Conservation (phyloP, 2,113 vertebrate species). For the Rhinolophus ferrumequinum region DNA sequence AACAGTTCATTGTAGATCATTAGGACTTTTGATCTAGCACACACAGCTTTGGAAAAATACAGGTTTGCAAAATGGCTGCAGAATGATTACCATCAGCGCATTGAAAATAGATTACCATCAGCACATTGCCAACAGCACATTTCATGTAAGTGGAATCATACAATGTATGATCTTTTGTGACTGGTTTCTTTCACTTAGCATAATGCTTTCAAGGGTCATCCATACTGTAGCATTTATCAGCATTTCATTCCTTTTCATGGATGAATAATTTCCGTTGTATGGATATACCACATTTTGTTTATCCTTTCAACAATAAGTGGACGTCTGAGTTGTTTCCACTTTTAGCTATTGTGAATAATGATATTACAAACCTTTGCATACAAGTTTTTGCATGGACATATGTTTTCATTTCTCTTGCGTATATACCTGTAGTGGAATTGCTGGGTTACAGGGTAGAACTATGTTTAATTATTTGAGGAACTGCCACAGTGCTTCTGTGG, state of each 20-base stretch:
- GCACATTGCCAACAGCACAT: neutral
- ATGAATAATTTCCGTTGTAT: neutral
- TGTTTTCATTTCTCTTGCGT: no score
- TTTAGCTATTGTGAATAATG: neutral
- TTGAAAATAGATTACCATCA: neutral
- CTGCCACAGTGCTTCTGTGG: neutral
- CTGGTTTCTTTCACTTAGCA: neutral
- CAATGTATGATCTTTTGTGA: neutral
- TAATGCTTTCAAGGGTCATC: neutral
- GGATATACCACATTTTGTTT: neutral
- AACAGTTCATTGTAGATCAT: neutral
- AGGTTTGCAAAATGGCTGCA: neutral
- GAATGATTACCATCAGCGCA: neutral
- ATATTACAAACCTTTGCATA: neutral
- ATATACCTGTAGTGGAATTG: no score
- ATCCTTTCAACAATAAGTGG: neutral
- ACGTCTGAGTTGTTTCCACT: neutral
- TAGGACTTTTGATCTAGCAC: neutral
- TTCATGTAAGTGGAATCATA: neutral
- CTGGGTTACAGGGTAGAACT: neutral
- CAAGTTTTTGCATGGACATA: neutral
- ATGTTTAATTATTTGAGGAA: neutral
- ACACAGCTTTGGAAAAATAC: conserved; percentile 15
- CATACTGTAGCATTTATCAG: neutral
- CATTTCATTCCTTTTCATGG: neutral